Evolutionary conservation across 2,888 invertebrate species (phyloP).

Genomic region (Lithophane semibrunnea): DNA sequence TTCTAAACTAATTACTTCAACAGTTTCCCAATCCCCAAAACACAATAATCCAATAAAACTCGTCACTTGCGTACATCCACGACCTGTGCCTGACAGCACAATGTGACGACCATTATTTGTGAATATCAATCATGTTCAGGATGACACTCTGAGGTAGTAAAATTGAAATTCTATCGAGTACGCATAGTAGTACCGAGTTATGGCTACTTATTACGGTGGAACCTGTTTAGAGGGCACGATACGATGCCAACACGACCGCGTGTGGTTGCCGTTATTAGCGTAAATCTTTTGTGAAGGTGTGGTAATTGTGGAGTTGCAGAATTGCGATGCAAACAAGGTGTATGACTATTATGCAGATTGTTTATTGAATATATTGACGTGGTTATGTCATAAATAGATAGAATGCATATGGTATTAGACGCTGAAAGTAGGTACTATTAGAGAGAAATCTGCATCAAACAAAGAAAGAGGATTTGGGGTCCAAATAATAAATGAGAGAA

Average conservation of each 20-base stretch:
- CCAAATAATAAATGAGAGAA: neutral
- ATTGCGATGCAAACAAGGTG: conserved; percentile 21
- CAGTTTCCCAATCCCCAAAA: conserved; percentile 33
- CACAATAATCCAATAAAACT: conserved; percentile 50
- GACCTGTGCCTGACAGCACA: conserved; percentile 74
- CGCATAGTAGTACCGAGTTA: conserved; percentile 73
- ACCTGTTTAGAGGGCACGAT: conserved; percentile 57
- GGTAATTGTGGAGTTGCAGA: conserved; percentile 40
- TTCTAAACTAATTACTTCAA: conserved; percentile 41
- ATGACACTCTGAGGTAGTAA: conserved; percentile 76
- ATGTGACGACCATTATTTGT: conserved; percentile 76
- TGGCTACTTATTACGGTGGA: conserved; percentile 77
- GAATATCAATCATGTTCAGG: conserved; percentile 78
- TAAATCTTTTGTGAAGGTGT: conserved; percentile 61
- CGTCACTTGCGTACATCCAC: conserved; percentile 29
- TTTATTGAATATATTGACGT: conserved; percentile 41
- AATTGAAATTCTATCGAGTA: conserved; percentile 81
- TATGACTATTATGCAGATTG: conserved; percentile 11
- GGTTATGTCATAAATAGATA: neutral
- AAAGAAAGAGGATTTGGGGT: neutral
- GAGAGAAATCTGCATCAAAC: neutral
- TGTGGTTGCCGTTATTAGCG: conserved; percentile 62
- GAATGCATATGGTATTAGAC: too few species aligned
- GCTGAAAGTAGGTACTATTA: too few species aligned
- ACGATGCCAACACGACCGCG: conserved; percentile 64